Percentiles rank a stretch among this genome's conserved stretches.
phyloP scores from a whole-genome alignment of 2,797 vertebrate species.

The Crax fasciolata region DNA sequence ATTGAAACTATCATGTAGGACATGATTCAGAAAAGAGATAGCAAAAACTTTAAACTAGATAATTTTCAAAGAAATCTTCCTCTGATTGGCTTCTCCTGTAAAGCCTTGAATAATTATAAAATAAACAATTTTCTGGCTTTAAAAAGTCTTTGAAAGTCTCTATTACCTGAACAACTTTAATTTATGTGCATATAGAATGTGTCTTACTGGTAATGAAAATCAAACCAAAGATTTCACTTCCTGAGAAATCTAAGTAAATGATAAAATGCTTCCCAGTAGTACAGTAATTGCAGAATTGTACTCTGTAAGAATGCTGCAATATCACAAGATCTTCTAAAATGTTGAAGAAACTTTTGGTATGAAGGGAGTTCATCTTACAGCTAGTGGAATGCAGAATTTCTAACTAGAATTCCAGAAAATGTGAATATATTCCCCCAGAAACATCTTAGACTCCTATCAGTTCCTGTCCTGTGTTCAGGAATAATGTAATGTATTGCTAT shows the following conservation, averaged over 20 bases:
- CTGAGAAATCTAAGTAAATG: neutral
- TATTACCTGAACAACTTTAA: neutral
- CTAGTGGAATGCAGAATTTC: neutral
- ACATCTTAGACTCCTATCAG: neutral
- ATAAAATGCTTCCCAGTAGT: neutral
- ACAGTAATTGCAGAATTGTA: neutral
- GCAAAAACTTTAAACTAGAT: slow-evolving; percentile 62
- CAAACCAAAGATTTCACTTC: neutral
- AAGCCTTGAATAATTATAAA: slow-evolving; percentile 22
- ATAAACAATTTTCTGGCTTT: slow-evolving; percentile 39
- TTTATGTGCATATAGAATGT: neutral
- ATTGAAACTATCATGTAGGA: slow-evolving; percentile 77
- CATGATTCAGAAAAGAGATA: slow-evolving; percentile 67
- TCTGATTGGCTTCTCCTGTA: slow-evolving; percentile 43
- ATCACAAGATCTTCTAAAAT: neutral
- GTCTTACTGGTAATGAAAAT: neutral
- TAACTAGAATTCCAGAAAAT: neutral
- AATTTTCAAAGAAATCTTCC: slow-evolving; percentile 58
- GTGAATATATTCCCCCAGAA: neutral
- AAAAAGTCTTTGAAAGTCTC: slow-evolving; percentile 26
- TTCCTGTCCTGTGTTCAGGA: neutral
- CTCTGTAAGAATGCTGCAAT: neutral
- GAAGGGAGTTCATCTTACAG: neutral
- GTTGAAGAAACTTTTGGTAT: neutral
- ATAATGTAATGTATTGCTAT: neutral